A percentile compares a stretch with the other conserved stretches of the same genome.
These are phyloP conservation scores for Delphinus delphis DNA, from an alignment of 2,113 vertebrate species.

Conservation along the genomic window DNA sequence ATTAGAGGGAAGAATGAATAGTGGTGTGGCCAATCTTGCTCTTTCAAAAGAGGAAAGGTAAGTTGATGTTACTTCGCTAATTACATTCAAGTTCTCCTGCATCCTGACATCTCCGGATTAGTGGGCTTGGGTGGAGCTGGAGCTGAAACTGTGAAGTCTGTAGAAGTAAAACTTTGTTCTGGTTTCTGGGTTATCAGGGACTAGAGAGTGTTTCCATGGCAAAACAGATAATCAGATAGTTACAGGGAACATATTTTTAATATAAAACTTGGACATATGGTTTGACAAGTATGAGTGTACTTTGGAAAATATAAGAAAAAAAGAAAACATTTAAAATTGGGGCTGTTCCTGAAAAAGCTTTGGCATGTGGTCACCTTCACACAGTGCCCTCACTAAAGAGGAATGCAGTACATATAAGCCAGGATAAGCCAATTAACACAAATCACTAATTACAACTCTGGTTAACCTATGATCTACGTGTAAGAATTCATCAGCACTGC, in stretches of 20 bases:
- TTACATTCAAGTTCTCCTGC: not conserved
- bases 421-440: constrained; percentile 4
- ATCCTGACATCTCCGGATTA: not conserved
- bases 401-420: not conserved
- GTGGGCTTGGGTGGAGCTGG: not conserved
- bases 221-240: constrained; percentile 44
- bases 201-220: not conserved
- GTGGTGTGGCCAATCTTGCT: not conserved
- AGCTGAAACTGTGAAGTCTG: not conserved
- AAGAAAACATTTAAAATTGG: not conserved
- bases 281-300: not conserved
- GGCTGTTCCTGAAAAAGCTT: not conserved
- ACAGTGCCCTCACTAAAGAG: not conserved
- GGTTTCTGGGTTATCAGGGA: not conserved
- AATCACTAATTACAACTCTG: not conserved
- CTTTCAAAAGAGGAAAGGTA: not conserved
- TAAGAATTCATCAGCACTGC: not conserved
- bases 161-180: not conserved
- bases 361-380: not conserved
- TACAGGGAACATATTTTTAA: constrained; percentile 23
- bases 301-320: not conserved
- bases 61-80: not conserved
- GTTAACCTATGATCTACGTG: not conserved
- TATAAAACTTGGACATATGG: constrained; percentile 35
- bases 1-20: not conserved